Evolutionary conservation across 2,113 vertebrate species (phyloP).

Genomic region (Platycercus adscitus): DNA sequence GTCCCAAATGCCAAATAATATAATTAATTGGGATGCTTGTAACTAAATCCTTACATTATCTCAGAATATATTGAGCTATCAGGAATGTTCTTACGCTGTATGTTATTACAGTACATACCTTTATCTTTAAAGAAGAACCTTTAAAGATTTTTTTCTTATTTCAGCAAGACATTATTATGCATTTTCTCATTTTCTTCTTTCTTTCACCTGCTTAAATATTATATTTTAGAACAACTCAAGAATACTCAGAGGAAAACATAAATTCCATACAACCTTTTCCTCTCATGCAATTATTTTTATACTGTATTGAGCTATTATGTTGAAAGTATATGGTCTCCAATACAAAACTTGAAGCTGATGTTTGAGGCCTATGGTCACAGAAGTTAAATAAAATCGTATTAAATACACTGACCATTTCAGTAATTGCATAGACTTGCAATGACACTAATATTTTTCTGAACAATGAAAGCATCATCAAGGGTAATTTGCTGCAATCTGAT

Average conservation of each 20-base stretch:
- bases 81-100: not conserved
- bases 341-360: not conserved
- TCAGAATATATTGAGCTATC: not conserved
- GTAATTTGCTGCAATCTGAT: not conserved
- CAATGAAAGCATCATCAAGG: not conserved
- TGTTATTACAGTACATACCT: not conserved
- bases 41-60: not conserved
- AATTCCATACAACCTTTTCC: not conserved
- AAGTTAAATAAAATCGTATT: not conserved
- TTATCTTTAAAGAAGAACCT: not conserved
- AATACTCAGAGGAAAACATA: not conserved
- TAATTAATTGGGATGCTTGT: conserved; percentile 23
- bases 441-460: not conserved
- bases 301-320: not conserved
- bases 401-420: not conserved
- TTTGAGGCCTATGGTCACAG: not conserved
- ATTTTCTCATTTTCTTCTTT: not conserved
- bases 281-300: not conserved
- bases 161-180: not conserved
- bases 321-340: not conserved
- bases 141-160: not conserved
- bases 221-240: not conserved
- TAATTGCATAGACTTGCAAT: not conserved
- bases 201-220: not conserved
- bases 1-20: conserved; percentile 34